phyloP scores from a whole-genome alignment of 2,888 invertebrate species.

The Cryptocheilus praepositus region DNA sequence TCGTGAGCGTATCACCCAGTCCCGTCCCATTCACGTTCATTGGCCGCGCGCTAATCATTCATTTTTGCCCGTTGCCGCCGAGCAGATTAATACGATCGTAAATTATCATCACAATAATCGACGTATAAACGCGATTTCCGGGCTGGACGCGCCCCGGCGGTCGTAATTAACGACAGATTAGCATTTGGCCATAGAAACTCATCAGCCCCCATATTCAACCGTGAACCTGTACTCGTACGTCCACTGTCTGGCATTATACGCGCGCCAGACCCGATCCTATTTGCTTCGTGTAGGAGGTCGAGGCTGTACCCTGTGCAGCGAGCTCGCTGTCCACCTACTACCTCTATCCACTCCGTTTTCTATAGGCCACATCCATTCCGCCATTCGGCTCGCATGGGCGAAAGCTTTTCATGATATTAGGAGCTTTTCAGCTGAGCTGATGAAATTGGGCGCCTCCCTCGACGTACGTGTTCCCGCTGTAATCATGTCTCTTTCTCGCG shows the following conservation, averaged over 20 bases:
- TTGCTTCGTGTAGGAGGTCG: constrained; percentile 13
- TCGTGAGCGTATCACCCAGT: too few relatives aligned
- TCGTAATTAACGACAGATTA: too few relatives aligned
- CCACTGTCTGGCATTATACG: constrained; percentile 1
- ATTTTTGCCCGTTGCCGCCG: not conserved
- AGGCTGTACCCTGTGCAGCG: too few relatives aligned
- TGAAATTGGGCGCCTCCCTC: constrained; percentile 35
- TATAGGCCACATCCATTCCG: constrained; percentile 7
- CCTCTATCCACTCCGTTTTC: not conserved
- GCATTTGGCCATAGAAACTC: not conserved
- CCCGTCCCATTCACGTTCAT: not conserved
- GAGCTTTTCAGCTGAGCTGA: constrained; percentile 34
- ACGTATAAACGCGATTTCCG: too few relatives aligned
- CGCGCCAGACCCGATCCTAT: constrained; percentile 14
- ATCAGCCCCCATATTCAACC: not conserved
- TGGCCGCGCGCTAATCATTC: not conserved
- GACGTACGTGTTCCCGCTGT: constrained; percentile 20
- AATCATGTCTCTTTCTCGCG: too few relatives aligned
- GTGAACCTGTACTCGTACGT: constrained; percentile 11
- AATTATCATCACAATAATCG: too few relatives aligned
- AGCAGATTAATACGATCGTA: too few relatives aligned
- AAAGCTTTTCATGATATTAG: constrained; percentile 34
- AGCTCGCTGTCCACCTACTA: not conserved
- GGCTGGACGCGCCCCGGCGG: too few relatives aligned
- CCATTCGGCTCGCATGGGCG: not conserved